Conservation (phyloP, 2,113 vertebrate species). For the Tenrec ecaudatus region DNA sequence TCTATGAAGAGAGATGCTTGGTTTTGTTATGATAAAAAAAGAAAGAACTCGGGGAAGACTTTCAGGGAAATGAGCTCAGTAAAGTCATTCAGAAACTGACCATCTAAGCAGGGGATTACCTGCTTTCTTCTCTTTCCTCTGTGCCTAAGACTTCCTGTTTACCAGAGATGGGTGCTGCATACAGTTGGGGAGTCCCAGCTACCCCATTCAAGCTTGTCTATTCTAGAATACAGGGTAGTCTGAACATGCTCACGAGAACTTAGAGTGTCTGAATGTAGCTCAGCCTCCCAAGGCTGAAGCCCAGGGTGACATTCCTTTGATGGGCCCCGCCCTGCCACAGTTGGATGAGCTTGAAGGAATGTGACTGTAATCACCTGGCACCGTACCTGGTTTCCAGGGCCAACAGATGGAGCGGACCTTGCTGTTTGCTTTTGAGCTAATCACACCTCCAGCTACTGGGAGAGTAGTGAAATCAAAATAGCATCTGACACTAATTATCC, state of each 20-base stretch:
- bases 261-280: not conserved
- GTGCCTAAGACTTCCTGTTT: not conserved
- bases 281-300: not conserved
- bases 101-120: not conserved
- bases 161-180: not conserved
- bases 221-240: not conserved
- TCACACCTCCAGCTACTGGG: not conserved
- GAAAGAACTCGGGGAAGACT: not conserved
- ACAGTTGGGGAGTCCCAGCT: not conserved
- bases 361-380: not conserved
- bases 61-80: not conserved
- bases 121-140: not conserved
- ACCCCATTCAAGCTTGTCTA: no score
- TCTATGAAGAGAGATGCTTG: not conserved
- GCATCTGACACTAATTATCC: not conserved
- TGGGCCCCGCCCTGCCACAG: not conserved
- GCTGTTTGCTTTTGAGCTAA: slow-evolving; percentile 40
- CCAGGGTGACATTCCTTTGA: not conserved
- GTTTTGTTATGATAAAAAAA: not conserved
- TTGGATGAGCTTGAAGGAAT: not conserved
- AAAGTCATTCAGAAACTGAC: not conserved
- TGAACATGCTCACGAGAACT: not conserved
- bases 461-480: not conserved
- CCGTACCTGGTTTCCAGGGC: not conserved
- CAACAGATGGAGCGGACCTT: not conserved